These are phyloP conservation scores for Ivindomyrus marchei DNA, from an alignment of 2,113 vertebrate species.

Conservation along the genomic window DNA sequence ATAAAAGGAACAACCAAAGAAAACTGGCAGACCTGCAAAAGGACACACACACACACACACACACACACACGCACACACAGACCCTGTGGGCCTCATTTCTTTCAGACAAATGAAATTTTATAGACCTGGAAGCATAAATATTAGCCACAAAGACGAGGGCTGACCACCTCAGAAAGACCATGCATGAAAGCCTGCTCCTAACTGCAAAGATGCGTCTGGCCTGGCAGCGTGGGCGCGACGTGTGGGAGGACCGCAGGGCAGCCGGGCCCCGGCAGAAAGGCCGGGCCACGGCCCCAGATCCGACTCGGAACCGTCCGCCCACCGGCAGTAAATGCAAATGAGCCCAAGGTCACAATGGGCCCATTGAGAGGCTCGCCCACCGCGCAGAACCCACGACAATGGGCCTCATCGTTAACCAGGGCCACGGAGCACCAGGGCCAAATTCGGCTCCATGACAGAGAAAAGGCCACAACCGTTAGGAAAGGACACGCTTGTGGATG, in stretches of 20 bases:
- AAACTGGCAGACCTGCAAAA: background rate
- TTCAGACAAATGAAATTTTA: background rate
- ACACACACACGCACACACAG: too few relatives aligned
- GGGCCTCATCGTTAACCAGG: background rate
- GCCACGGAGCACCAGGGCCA: background rate
- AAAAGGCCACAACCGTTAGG: background rate
- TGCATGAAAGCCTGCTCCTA: background rate
- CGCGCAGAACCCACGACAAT: background rate
- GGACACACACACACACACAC: background rate
- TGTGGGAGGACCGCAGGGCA: background rate
- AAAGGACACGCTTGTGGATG: background rate
- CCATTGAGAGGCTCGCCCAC: background rate
- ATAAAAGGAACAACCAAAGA: background rate
- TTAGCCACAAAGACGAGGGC: background rate
- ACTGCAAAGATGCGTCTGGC: background rate
- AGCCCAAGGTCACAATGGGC: background rate
- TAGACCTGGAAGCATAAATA: background rate
- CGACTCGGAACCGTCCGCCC: background rate
- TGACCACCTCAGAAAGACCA: background rate
- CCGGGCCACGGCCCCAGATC: background rate
- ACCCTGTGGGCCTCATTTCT: background rate
- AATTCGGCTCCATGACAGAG: background rate
- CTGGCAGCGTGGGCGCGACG: background rate
- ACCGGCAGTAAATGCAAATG: background rate
- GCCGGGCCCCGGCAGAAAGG: background rate